Evolutionary conservation across 2,888 invertebrate genomes (phyloP).

Genomic region (Drosophila testacea): DNA sequence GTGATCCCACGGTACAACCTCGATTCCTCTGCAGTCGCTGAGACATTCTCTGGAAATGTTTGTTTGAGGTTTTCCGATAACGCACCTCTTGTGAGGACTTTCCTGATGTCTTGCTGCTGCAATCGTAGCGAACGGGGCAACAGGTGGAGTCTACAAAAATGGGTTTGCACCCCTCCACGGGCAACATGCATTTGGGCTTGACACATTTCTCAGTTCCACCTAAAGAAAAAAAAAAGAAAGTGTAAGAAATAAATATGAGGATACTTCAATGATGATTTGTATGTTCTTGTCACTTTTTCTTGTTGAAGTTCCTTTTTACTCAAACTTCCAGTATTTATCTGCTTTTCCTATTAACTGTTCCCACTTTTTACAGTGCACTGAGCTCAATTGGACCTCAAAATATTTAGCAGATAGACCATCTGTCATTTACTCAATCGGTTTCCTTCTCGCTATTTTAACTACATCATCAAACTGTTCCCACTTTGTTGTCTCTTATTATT

Average conservation of each 20-base stretch:
- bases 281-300: background rate
- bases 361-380: background rate
- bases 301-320: background rate
- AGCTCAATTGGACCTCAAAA: too few relatives aligned
- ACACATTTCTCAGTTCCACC: conserved; percentile 90
- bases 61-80: conserved; percentile 81
- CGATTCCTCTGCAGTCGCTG: conserved; percentile 83
- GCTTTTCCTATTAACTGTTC: background rate
- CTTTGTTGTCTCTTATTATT: background rate
- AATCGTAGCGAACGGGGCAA: conserved; percentile 93
- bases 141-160: conserved; percentile 87
- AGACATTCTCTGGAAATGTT: conserved; percentile 83
- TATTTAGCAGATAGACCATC: too few relatives aligned
- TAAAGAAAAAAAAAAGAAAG: conserved; percentile 20
- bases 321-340: background rate
- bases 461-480: background rate
- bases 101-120: conserved; percentile 84
- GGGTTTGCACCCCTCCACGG: conserved; percentile 88
- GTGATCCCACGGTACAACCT: conserved; percentile 88
- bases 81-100: conserved; percentile 83
- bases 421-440: background rate
- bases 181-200: conserved; percentile 91
- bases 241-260: background rate
- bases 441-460: background rate
- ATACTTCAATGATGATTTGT: background rate